Base-by-base conservation (phyloP, 2,113 vertebrate species). In the Heloderma charlesbogerti region DNA sequence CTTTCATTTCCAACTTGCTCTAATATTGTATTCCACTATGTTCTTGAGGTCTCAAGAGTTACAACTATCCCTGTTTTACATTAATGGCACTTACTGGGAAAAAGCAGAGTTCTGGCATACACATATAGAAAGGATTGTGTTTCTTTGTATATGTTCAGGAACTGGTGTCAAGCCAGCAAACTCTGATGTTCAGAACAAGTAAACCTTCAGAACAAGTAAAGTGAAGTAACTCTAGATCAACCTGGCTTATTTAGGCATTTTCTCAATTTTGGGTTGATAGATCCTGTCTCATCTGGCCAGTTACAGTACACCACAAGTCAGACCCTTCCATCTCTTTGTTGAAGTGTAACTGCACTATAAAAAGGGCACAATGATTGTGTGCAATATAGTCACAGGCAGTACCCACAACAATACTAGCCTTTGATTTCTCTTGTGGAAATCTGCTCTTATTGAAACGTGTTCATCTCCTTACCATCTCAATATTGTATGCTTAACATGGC, bases 81-180 rank as follows among this genome's bases (percentile, higher is more conserved):
- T 96, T 97, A 98, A 98, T 95, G 97, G 97, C 97, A 97, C 97
- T 97, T 97, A 92, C 80, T 96, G 91, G 88, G 60, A 86, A 94
- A 91, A 48, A 57, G 45, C 9, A 93, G 37, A 4, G 29, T 94
- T 90, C 93, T 97, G 96, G 96, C 96, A 97, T 96, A 75, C 63
- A 74, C 15, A 88, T 71, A 81, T 25, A 66, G 63, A 84, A 29
- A 3, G 0, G 84, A 29, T 40, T 60, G 90, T 94, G 92, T 93
- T 91, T 93, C 86, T 57, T 88, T 96, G 93, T 94, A 91, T 94
- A 93, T 92, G 95, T 95, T 92, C 93, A 92, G 79, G 95, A 83
- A 94, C 72, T 90, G 91, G 86, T 91, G 84, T 29, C 69, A 82
- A 90, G 74, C 6, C n/a, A 90, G 51, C 0, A 16, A 66, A 45